Percentiles rank a stretch among this genome's conserved stretches.
Conservation (phyloP, 2,113 vertebrate genomes). For the Dryoscopus gambensis region DNA sequence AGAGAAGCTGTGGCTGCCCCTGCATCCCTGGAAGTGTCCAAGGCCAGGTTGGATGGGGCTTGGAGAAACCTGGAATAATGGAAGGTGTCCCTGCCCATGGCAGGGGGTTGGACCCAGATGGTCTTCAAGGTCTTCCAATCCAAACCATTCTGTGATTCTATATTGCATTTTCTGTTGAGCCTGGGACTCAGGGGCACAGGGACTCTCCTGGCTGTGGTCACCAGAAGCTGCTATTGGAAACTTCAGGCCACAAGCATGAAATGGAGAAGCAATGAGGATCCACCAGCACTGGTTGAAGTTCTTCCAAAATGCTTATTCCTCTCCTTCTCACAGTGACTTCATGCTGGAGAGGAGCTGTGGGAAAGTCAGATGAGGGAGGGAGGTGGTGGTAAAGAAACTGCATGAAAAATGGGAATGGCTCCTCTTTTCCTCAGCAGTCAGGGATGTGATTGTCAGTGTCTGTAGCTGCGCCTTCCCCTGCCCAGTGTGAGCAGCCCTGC, state of each 20-base stretch:
- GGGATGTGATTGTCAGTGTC: neutral
- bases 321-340: neutral
- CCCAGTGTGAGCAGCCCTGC: neutral
- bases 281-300: neutral
- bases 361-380: neutral
- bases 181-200: neutral
- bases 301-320: neutral
- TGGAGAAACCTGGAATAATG: neutral
- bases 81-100: neutral
- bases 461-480: neutral
- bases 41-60: neutral
- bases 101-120: neutral
- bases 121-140: neutral
- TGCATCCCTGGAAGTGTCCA: neutral
- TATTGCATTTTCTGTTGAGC: neutral
- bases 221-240: neutral
- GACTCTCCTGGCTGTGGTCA: neutral
- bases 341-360: neutral
- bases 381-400: neutral
- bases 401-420: neutral
- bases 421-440: neutral
- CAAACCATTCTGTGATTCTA: neutral
- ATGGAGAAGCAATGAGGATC: neutral
- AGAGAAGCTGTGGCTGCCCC: neutral
- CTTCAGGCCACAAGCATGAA: neutral